Evolutionary conservation across 2,113 vertebrate genomes (phyloP).

Genomic region (Emydocephalus ijimae): DNA sequence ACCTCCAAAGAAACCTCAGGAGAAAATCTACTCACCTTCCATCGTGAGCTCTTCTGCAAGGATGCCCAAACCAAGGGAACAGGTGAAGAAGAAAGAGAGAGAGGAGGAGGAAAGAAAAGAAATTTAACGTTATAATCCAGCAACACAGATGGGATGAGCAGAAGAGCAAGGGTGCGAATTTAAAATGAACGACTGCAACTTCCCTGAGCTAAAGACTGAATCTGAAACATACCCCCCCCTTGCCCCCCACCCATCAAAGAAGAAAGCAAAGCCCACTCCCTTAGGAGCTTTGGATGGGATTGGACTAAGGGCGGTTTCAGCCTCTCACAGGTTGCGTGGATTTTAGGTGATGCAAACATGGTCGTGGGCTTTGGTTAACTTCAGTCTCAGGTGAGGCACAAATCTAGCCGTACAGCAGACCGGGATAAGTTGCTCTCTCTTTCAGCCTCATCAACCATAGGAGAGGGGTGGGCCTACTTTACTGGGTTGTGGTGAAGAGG

Average conservation of each 20-base stretch:
- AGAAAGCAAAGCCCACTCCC: background rate
- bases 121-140: background rate
- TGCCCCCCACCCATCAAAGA: background rate
- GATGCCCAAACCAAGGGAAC: background rate
- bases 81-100: background rate
- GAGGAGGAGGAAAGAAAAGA: background rate
- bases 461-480: background rate
- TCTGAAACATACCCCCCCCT: background rate
- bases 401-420: background rate
- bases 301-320: background rate
- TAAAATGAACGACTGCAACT: background rate
- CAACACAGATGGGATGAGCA: background rate
- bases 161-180: background rate
- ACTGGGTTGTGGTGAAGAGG: background rate
- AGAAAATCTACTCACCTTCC: conserved; percentile 26
- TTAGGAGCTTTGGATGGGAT: background rate
- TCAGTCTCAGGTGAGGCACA: background rate
- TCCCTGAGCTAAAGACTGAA: background rate
- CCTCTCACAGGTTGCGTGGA: background rate
- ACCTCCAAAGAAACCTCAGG: background rate
- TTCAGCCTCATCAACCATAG: background rate
- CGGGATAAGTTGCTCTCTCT: background rate
- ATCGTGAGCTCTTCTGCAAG: conserved; percentile 24
- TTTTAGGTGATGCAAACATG: background rate
- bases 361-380: background rate